Conservation (phyloP, 2,113 vertebrate species). For the Gymnogyps californianus region DNA sequence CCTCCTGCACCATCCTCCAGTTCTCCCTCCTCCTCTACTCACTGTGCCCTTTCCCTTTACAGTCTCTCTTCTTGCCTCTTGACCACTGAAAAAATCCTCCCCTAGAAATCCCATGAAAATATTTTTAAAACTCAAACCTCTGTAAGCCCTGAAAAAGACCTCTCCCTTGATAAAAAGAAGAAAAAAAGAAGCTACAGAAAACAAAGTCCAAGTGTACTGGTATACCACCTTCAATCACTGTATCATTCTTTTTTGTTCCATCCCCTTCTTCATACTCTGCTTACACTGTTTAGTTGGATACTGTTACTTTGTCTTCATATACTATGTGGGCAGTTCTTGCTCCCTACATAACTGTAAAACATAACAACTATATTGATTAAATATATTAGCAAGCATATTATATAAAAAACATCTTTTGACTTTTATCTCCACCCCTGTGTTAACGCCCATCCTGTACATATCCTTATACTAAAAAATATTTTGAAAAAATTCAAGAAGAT, state of each 20-base stretch:
- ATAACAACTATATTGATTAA: background rate
- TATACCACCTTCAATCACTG: background rate
- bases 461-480: background rate
- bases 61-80: background rate
- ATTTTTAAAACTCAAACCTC: background rate
- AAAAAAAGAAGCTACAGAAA: background rate
- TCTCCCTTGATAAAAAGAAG: background rate
- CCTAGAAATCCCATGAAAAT: background rate
- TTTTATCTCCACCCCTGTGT: background rate
- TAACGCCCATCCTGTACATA: fast-evolving
- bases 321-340: background rate
- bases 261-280: background rate
- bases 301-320: background rate
- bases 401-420: background rate
- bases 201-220: background rate
- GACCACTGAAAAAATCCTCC: background rate
- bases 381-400: background rate
- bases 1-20: background rate
- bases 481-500: background rate
- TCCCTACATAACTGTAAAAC: fast-evolving
- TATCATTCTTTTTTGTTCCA: background rate
- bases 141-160: background rate
- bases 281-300: background rate
- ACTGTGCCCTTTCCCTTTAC: fast-evolving
- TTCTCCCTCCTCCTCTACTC: background rate